Base-by-base conservation (phyloP, 2,113 vertebrate species). In the Callipepla californica region DNA sequence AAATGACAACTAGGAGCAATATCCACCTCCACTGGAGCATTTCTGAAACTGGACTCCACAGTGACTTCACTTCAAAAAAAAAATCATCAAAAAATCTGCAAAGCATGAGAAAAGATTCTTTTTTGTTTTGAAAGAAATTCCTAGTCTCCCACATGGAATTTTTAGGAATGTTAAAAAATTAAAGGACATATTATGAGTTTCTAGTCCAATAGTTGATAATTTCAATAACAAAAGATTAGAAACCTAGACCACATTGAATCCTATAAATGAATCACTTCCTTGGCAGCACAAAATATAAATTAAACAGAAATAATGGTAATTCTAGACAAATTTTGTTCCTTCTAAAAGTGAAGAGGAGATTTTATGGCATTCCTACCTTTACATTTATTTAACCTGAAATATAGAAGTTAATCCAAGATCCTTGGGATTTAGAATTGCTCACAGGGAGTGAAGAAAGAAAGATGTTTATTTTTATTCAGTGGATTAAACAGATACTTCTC, bases 341-440 rank as follows among this genome's bases (percentile, higher is more conserved):
- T 93, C 30, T 84, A 42, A 83, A 95, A 84, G 34, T 70, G 74
- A 80, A 88, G 38, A 70, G 5, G 72, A 57, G 9, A 3, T n/a
- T 59, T 81, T 72, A 5, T 47, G 40, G 34, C 25, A 72, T 13
- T 3, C 28, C 90, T 78, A 84, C 1, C 1, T 34, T 6, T 47
- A 72, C 47, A 61, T 65, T 75, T 84, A 61, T 68, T 75, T 84
- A 78, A 65, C 44, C 47, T 61, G 14, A 25, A 93, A 63, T 45
- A 32, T 59, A 30, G 74, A 89, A 84, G 25, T 72, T 86, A 79
- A 92, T 89, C 44, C 34, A 13, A 36, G 32, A 51, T 92, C 73
- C 61, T 30, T 78, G 53, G 78, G 57, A 91, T 80, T 91, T 90
- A 72, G 38, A 90, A 91, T 90, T 86, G 61, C 42, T 94, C 85